Percentiles rank a stretch among this genome's conserved stretches.
Conservation (phyloP, 2,797 vertebrate genomes). For the Liparis tanakae region DNA sequence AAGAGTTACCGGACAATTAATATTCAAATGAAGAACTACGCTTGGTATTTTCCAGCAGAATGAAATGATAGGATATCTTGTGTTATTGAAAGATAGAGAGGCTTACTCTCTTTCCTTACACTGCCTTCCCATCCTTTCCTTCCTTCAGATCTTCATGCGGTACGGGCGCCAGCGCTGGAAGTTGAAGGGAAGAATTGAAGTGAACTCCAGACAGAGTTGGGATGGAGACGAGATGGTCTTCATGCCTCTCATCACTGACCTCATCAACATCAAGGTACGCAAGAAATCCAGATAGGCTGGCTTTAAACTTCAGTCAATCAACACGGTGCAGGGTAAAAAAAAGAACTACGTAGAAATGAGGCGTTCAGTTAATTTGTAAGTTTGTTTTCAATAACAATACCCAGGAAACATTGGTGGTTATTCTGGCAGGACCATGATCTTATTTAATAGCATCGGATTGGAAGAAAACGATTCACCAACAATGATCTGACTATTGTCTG, state of each 20-base stretch:
- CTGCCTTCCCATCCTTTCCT: background rate
- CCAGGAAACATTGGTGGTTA: background rate
- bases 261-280: slow-evolving; percentile 97
- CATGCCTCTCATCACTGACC: slow-evolving; percentile 91
- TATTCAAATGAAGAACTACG: background rate
- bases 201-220: slow-evolving; percentile 97
- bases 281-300: background rate
- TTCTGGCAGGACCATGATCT: background rate
- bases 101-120: background rate
- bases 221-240: slow-evolving; percentile 96
- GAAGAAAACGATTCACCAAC: background rate
- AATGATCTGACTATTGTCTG: background rate
- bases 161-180: slow-evolving; percentile 98
- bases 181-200: slow-evolving; percentile 95
- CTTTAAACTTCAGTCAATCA: background rate
- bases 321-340: background rate
- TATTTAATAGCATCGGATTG: background rate
- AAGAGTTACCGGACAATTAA: background rate
- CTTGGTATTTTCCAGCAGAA: background rate
- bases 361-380: background rate
- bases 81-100: background rate
- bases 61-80: background rate
- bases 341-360: background rate
- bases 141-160: slow-evolving; percentile 93
- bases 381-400: slow-evolving; percentile 1